phyloP scores from a whole-genome alignment of 2,888 invertebrate genomes.

The Drosophila eohydei region DNA sequence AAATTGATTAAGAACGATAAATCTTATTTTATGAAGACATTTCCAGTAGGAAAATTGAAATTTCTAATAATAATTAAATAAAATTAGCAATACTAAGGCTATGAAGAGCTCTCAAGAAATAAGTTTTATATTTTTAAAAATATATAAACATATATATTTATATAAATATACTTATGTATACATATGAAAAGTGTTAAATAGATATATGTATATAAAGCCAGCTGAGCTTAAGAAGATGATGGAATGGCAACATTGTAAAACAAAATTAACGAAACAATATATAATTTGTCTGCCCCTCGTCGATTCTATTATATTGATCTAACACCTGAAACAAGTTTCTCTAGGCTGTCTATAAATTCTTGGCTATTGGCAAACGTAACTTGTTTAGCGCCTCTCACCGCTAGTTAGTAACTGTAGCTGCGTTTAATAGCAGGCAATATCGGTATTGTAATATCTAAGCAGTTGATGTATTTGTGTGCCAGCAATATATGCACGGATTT shows the following conservation, averaged over 20 bases:
- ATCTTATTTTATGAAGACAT: too few relatives aligned
- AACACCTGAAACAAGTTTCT: slow-evolving; percentile 12
- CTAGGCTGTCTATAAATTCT: slow-evolving; percentile 25
- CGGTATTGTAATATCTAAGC: slow-evolving; percentile 37
- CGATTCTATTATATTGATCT: slow-evolving; percentile 6
- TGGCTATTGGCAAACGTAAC: slow-evolving; percentile 26
- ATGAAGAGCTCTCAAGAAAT: too few relatives aligned
- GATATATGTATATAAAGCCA: background rate
- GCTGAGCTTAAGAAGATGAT: slow-evolving; percentile 5
- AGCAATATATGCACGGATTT: slow-evolving; percentile 5
- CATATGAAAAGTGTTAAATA: background rate
- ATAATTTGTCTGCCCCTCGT: slow-evolving; percentile 9
- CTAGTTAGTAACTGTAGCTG: slow-evolving; percentile 18
- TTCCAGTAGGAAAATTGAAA: background rate
- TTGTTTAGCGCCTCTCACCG: slow-evolving; percentile 38
- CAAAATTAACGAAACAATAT: slow-evolving; percentile 5
- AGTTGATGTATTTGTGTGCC: slow-evolving; percentile 15
- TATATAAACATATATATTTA: background rate
- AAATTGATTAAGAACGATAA: too few relatives aligned
- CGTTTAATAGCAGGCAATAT: slow-evolving; percentile 24
- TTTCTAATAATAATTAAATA: background rate
- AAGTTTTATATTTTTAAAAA: background rate
- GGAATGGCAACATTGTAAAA: slow-evolving; percentile 1
- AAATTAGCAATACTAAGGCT: too few relatives aligned
- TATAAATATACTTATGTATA: background rate